Conservation (phyloP, 2,888 invertebrate genomes). For the Amblyjoppa fuscipennis region DNA sequence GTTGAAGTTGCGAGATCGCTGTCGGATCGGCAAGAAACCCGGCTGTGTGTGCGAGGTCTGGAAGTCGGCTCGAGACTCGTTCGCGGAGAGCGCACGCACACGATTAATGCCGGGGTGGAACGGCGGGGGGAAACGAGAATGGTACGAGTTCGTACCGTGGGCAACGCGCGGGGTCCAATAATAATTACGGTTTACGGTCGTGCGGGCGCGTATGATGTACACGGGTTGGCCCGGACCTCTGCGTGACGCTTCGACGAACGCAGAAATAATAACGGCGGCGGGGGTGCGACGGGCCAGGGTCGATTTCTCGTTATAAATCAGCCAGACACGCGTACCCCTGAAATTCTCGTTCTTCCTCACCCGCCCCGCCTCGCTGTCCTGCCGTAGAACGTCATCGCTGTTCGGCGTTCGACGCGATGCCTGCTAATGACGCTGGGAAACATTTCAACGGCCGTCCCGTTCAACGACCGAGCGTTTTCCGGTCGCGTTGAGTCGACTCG, state of each 20-base stretch:
- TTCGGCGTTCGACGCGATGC: slow-evolving; percentile 27
- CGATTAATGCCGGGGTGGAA: slow-evolving; percentile 10
- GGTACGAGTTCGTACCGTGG: slow-evolving; percentile 71
- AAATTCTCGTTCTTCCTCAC: slow-evolving; percentile 31
- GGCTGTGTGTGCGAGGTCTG: slow-evolving; percentile 1
- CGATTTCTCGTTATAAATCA: slow-evolving; percentile 72
- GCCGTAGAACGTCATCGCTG: slow-evolving; percentile 44
- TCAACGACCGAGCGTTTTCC: slow-evolving; percentile 4
- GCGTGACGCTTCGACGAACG: slow-evolving; percentile 69
- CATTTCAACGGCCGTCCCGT: slow-evolving; percentile 23
- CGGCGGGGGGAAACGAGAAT: slow-evolving; percentile 43
- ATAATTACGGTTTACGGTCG: slow-evolving; percentile 71
- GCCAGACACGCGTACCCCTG: slow-evolving; percentile 68
- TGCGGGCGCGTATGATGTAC: slow-evolving; percentile 56
- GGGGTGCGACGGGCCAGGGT: slow-evolving; percentile 62
- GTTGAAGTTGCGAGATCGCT: slow-evolving; percentile 53
- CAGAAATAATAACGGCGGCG: slow-evolving; percentile 69
- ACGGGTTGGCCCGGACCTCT: slow-evolving; percentile 13
- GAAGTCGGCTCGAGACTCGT: slow-evolving; percentile 31
- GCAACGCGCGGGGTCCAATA: slow-evolving; percentile 65
- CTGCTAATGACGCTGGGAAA: slow-evolving; percentile 14
- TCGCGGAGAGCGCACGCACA: slow-evolving; percentile 23
- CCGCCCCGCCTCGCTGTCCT: neutral
- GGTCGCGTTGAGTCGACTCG: neutral
- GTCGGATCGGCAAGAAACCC: slow-evolving; percentile 43